Percentiles rank a stretch among this genome's conserved stretches.
Evolutionary conservation across 2,113 vertebrate species (phyloP).

Genomic region (Bos javanicus): DNA sequence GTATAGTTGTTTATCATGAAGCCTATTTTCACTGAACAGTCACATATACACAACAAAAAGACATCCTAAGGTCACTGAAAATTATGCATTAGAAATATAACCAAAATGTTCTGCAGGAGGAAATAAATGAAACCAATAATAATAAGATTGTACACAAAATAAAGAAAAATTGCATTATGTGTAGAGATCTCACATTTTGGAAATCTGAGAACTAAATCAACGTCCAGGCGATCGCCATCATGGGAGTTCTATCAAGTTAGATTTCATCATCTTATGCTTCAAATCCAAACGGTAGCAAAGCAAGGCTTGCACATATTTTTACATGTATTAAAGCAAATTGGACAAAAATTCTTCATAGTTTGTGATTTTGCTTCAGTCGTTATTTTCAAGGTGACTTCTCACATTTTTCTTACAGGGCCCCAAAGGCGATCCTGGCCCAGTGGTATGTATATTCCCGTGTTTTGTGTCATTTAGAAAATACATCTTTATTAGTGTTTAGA

Average conservation of each 20-base stretch:
- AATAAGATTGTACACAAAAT: not conserved
- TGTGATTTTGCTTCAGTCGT: not conserved
- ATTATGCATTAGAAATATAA: not conserved
- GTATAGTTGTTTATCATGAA: slow-evolving; percentile 63
- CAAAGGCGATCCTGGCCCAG: slow-evolving; percentile 92
- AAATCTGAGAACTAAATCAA: not conserved
- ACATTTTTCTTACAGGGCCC: slow-evolving; percentile 86
- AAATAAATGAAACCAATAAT: slow-evolving; percentile 18
- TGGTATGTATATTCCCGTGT: slow-evolving; percentile 82
- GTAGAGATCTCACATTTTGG: not conserved
- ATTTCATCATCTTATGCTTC: not conserved
- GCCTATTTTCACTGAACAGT: not conserved
- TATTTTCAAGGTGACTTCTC: not conserved
- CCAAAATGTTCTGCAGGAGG: not conserved
- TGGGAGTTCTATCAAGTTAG: not conserved
- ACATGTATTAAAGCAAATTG: not conserved
- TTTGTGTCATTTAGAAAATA: not conserved
- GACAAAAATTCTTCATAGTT: not conserved
- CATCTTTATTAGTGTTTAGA: not conserved
- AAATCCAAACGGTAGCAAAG: not conserved
- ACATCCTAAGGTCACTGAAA: not conserved
- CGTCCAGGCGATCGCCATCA: not conserved
- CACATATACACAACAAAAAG: not conserved
- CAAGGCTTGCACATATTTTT: not conserved
- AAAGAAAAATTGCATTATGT: not conserved